Evolutionary conservation across 2,888 invertebrate species (phyloP), one percentile per base, ranked within the genome.

Genomic region (Darwinula stevensoni): DNA sequence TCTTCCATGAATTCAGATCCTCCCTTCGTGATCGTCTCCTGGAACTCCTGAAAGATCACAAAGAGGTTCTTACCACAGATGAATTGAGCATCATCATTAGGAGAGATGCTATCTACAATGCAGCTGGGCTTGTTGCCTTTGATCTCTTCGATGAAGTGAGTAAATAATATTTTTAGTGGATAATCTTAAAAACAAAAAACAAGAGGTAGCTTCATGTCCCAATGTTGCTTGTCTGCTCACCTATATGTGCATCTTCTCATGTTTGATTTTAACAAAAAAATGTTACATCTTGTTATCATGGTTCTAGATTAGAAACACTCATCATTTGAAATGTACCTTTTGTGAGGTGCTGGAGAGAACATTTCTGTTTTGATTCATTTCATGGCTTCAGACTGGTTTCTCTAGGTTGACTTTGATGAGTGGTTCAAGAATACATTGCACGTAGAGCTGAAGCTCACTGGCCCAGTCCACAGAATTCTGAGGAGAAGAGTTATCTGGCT

Each of bases 71-170:
- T 9, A 22, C 22, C 9, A n/a, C 22, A 6, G n/a, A n/a, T n/a
- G n/a, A n/a, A n/a, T n/a, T n/a, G n/a, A n/a, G n/a, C n/a, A n/a
- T n/a, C n/a, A n/a, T n/a, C n/a, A n/a, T n/a, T n/a, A n/a, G n/a
- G n/a, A n/a, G n/a, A n/a, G 88, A 88, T 54, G 84, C 86, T 34
- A 69, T 88, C 29, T 88, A 88, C 46, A 78, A 76, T 52, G 84
- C 86, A 1, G 72, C 78, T 6, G 80, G 84, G 4, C 55, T 80
- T 37, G 71, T 73, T 3, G 73, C 82, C 1, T 80, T 75, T 49
- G 75, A 86, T 44, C 57, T 88, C 33, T 86, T 74, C 47, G 80
- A 86, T 47, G 78, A 82, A 50, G 71, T 68, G 45, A 54, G 52
- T 12, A 4, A n/a, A n/a, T n/a, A n/a, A n/a, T n/a, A n/a, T 13